These are phyloP conservation scores for Pseudeuparius sepicola DNA, from an alignment of 2,888 invertebrate species.

Conservation along the genomic window DNA sequence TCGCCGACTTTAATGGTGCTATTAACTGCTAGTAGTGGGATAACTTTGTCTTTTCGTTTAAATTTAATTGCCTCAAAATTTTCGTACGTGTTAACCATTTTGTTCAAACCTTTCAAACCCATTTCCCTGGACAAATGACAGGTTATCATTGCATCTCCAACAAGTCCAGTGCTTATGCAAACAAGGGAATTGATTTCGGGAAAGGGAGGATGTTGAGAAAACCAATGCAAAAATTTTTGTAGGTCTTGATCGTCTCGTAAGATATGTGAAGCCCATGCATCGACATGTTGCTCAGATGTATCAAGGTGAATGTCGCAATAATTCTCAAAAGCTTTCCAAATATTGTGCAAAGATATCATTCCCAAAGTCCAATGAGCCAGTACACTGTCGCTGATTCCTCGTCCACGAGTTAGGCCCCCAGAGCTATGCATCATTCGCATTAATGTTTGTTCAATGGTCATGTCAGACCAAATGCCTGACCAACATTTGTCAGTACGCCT, in stretches of 20 bases:
- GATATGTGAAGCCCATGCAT: conserved; percentile 20
- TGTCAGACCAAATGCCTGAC: too few species aligned
- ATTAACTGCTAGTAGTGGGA: conserved; percentile 19
- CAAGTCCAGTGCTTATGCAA: conserved; percentile 21
- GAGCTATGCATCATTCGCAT: too few species aligned
- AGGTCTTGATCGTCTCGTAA: conserved; percentile 22
- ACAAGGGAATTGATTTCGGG: conserved; percentile 17
- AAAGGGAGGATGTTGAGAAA: conserved; percentile 24
- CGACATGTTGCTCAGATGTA: conserved; percentile 27
- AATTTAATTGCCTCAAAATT: conserved; percentile 14
- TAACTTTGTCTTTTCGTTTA: conserved; percentile 23
- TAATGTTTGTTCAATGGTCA: too few species aligned
- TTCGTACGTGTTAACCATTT: conserved; percentile 10
- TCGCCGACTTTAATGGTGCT: conserved; percentile 21
- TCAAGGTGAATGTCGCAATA: too few species aligned
- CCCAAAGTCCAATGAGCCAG: conserved; percentile 5
- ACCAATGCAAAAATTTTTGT: conserved; percentile 22
- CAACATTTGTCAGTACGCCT: conserved; percentile 23
- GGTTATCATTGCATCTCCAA: conserved; percentile 18
- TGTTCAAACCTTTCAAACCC: too few species aligned
- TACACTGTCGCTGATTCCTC: conserved; percentile 10
- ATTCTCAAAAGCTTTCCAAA: conserved; percentile 22
- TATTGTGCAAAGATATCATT: conserved; percentile 16
- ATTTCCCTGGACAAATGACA: conserved; percentile 14
- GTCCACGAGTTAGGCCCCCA: conserved; percentile 16